Evolutionary conservation across 2,888 invertebrate species (phyloP).

Genomic region (Amblyjoppa fuscipennis): DNA sequence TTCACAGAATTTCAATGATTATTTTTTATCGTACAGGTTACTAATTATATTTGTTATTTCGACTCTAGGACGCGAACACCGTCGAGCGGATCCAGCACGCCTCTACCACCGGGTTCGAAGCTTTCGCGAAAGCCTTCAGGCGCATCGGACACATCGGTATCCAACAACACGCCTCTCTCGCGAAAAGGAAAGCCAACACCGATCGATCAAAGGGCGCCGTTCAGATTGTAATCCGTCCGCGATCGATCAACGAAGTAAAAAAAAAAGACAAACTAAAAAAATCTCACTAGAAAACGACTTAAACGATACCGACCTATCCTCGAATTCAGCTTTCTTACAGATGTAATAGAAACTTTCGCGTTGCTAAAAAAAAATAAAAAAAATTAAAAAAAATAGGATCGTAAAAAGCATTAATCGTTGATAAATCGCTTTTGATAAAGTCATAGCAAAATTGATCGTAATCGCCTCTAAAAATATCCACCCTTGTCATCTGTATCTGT

Average conservation of each 20-base stretch:
- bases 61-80: conserved; percentile 90
- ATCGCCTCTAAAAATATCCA: conserved; percentile 52
- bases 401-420: conserved; percentile 53
- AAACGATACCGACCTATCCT: conserved; percentile 39
- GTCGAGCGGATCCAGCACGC: conserved; percentile 90
- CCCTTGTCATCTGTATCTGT: conserved; percentile 28
- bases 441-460: conserved; percentile 46
- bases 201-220: conserved; percentile 84
- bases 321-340: conserved; percentile 64
- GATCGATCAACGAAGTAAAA: conserved; percentile 40
- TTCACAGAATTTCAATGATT: conserved; percentile 37
- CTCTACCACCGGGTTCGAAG: conserved; percentile 89
- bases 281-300: conserved; percentile 38
- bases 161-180: conserved; percentile 85
- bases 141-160: conserved; percentile 89
- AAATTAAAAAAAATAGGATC: conserved; percentile 41
- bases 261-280: conserved; percentile 52
- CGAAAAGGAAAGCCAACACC: conserved; percentile 84
- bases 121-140: conserved; percentile 89
- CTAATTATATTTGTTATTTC: conserved; percentile 59
- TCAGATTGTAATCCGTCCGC: conserved; percentile 81
- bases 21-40: background rate
- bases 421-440: conserved; percentile 67
- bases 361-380: conserved; percentile 28
- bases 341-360: conserved; percentile 56